phyloP scores from a whole-genome alignment of 2,888 invertebrate genomes.

The Protophormia terraenovae region DNA sequence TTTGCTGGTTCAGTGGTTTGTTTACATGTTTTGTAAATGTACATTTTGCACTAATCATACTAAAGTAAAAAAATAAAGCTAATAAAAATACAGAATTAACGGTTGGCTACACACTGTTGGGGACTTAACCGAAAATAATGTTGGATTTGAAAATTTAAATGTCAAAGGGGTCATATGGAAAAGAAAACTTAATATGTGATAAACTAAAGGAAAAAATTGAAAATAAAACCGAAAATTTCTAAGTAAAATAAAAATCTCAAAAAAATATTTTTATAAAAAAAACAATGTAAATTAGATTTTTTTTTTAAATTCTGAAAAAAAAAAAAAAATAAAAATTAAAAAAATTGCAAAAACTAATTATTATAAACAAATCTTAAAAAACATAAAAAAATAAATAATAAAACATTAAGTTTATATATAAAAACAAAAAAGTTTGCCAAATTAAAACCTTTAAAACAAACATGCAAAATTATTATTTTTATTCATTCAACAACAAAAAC shows the following conservation, averaged over 20 bases:
- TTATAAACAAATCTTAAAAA: neutral
- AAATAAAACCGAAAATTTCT: neutral
- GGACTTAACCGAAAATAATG: neutral
- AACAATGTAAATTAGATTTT: too few species aligned
- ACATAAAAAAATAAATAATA: neutral
- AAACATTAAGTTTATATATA: neutral
- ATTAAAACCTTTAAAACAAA: neutral
- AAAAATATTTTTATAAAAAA: too few species aligned
- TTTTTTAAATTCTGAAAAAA: neutral
- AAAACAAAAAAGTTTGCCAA: neutral
- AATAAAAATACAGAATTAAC: neutral
- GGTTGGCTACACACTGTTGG: neutral
- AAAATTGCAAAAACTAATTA: too few species aligned
- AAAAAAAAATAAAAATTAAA: neutral
- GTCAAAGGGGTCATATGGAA: conserved; percentile 46
- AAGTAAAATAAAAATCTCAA: neutral
- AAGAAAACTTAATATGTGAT: conserved; percentile 23
- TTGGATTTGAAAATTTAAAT: conserved; percentile 15
- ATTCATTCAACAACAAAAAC: too few species aligned
- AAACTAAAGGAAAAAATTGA: neutral
- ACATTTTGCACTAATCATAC: neutral
- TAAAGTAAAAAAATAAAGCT: neutral
- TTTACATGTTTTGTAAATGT: neutral
- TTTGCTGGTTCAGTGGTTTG: neutral
- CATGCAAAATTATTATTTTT: too few species aligned